A percentile compares a stretch with the other conserved stretches of the same genome.
Evolutionary conservation across 2,113 vertebrate species (phyloP).

Genomic region (Mesocricetus auratus): DNA sequence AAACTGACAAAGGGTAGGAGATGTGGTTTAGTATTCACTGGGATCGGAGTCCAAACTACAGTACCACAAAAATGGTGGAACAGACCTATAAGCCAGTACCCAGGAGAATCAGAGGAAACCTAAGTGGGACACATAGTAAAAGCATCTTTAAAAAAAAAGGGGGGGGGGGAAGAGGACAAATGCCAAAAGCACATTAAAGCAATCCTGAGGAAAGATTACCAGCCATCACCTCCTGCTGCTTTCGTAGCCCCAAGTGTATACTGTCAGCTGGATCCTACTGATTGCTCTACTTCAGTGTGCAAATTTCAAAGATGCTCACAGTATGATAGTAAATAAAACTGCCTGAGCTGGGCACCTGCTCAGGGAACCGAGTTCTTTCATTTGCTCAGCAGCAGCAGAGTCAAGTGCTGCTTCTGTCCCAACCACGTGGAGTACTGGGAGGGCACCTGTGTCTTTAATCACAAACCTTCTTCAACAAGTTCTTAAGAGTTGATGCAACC

Average conservation of each 20-base stretch:
- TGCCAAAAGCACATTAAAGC: background rate
- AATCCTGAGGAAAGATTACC: background rate
- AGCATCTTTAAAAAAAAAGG: background rate
- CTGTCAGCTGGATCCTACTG: background rate
- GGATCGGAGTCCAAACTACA: background rate
- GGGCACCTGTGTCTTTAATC: slow-evolving; percentile 50
- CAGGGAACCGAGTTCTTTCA: background rate
- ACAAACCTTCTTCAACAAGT: background rate
- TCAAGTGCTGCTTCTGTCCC: background rate
- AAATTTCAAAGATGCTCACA: background rate
- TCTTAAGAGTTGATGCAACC: background rate
- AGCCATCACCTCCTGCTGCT: background rate
- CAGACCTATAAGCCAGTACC: background rate
- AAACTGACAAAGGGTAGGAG: background rate
- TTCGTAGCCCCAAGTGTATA: too few species aligned
- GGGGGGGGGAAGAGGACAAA: background rate
- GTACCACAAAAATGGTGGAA: background rate
- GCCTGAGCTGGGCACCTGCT: background rate
- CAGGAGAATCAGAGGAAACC: background rate
- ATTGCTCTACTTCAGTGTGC: background rate
- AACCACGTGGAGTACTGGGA: background rate
- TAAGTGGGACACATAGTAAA: background rate
- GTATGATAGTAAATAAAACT: background rate
- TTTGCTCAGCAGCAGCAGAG: background rate
- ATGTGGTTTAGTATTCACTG: background rate